A percentile compares a stretch with the other conserved stretches of the same genome.
Conservation (phyloP, 2,113 vertebrate genomes). For the Bos taurus region DNA sequence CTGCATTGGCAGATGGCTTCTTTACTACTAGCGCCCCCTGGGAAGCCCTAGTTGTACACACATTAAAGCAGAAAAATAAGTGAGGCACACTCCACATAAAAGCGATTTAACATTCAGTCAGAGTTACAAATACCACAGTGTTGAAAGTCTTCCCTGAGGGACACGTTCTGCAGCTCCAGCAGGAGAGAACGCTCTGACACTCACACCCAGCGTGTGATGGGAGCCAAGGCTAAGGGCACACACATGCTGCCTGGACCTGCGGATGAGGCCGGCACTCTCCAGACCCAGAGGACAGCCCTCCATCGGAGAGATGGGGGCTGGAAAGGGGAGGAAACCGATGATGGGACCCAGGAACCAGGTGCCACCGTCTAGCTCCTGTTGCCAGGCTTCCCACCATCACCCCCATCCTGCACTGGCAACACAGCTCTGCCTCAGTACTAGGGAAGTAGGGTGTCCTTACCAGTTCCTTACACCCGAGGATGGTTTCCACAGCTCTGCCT, state of each 20-base stretch:
- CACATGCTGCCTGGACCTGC: rapidly evolving
- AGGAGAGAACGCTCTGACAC: not conserved
- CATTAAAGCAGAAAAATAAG: not conserved
- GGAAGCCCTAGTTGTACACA: not conserved
- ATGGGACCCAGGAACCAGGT: not conserved
- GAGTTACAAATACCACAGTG: not conserved
- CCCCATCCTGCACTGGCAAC: not conserved
- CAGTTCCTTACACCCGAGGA: rapidly evolving
- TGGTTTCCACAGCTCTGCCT: not conserved
- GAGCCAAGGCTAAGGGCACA: not conserved
- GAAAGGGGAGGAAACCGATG: no score
- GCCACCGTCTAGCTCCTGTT: not conserved
- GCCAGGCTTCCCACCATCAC: not conserved
- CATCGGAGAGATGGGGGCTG: not conserved
- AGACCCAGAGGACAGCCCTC: not conserved
- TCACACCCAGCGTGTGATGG: not conserved
- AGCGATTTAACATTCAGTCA: not conserved
- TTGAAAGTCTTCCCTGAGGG: not conserved
- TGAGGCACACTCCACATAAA: not conserved
- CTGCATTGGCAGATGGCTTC: not conserved
- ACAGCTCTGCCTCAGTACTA: not conserved
- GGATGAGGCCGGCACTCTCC: not conserved
- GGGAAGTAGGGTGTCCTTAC: not conserved
- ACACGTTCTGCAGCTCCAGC: not conserved
- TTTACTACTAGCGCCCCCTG: not conserved